Conservation (phyloP, 2,113 vertebrate species). For the Ursus arctos region DNA sequence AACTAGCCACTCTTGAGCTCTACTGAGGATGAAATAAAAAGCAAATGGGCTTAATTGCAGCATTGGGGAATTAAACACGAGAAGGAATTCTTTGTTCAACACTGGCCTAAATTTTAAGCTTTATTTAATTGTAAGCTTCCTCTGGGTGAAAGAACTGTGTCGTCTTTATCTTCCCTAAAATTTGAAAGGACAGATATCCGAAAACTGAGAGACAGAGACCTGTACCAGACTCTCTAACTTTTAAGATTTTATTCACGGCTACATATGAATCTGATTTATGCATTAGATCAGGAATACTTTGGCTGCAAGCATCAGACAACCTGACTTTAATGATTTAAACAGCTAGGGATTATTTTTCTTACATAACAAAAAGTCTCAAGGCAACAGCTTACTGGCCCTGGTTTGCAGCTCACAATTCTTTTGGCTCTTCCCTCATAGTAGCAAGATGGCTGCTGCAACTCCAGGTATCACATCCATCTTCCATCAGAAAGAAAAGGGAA, state of each 20-base stretch:
- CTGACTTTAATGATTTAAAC: background rate
- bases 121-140: constrained; percentile 78
- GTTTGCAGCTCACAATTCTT: background rate
- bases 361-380: background rate
- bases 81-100: constrained; percentile 77
- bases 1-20: constrained; percentile 66
- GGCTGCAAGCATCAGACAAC: background rate
- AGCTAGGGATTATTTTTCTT: background rate
- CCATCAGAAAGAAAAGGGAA: background rate
- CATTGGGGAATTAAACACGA: constrained; percentile 74
- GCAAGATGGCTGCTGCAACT: background rate
- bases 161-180: constrained; percentile 35
- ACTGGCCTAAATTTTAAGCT: constrained; percentile 79
- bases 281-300: constrained; percentile 1
- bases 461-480: background rate
- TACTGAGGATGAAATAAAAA: constrained; percentile 72
- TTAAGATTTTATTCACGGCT: constrained; percentile 48
- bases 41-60: constrained; percentile 76
- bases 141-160: constrained; percentile 52
- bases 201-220: background rate
- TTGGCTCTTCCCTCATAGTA: background rate
- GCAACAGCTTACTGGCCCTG: background rate
- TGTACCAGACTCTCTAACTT: background rate
- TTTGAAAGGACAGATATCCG: constrained; percentile 1
- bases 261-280: background rate